Evolutionary conservation across 2,888 invertebrate genomes (phyloP), one percentile per base, ranked within the genome.

Genomic region (Drosophila mettleri): DNA sequence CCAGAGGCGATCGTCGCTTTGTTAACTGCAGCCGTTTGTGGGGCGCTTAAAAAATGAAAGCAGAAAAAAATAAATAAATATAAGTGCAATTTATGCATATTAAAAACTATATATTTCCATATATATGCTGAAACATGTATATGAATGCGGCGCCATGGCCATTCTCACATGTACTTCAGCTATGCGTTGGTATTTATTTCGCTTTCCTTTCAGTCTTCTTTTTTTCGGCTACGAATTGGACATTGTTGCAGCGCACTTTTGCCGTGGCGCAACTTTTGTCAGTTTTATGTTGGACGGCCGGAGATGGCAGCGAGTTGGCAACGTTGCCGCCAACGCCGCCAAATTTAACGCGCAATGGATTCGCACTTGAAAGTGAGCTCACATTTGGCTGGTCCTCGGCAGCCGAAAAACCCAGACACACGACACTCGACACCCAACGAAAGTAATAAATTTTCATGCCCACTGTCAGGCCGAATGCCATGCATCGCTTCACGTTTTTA

Each of bases 391-490:
- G 22, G 59, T 18, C 33, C 24, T 49, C 18, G 27, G 45, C 27
- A 27, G 18, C 29, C 33, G 1, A 33, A 33, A 49, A 49, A 22
- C 48, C 20, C 31, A 20, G 33, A 33, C 61, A 49, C 36, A 24
- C 33, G 59, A 45, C 38, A 29, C 27, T 29, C 52, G 27, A 38
- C 52, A 55, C 64, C 48, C 68, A 60, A 52, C 67, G 68, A 68
- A 70, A 65, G 86, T 69, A 76, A 83, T 83, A 83, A 87, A 83
- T 83, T 87, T 62, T 52, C 86, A 72, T 87, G 86, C 79, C 68
- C 74, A 70, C 80, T 82, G 86, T 85, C 77, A 77, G 58, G 58
- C 20, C 6, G 38, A 10, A 18, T 59, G 20, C 22, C 34, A 34
- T 41, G 65, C 49, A 34, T 34, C 54, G 62, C 53, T 53, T 41